Conservation (phyloP, 2,888 invertebrate species). For the Hydrotaea diabolus region DNA sequence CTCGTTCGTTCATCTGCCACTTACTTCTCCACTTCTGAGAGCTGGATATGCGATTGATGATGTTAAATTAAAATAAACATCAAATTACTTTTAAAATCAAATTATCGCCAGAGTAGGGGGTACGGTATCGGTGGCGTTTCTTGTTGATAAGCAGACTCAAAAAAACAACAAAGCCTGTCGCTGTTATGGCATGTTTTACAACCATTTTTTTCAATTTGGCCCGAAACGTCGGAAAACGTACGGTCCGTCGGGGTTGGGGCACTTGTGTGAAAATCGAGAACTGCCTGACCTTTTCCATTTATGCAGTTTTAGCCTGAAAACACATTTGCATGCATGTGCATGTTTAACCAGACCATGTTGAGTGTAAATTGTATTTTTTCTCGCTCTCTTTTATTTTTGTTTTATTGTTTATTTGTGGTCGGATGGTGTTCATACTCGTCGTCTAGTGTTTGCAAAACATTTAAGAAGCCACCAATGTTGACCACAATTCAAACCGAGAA, state of each 20-base stretch:
- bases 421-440: not conserved
- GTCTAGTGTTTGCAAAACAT: constrained; percentile 58
- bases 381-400: constrained; percentile 14
- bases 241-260: not conserved
- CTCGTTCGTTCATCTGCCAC: not conserved
- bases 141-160: not conserved
- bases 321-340: constrained; percentile 37
- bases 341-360: constrained; percentile 62
- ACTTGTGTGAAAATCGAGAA: constrained; percentile 11
- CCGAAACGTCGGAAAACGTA: not conserved
- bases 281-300: constrained; percentile 19
- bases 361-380: constrained; percentile 57
- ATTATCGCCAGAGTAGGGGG: not conserved
- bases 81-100: constrained; percentile 54
- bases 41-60: not conserved
- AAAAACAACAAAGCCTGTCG: not conserved
- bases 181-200: constrained; percentile 26
- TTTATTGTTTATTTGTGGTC: constrained; percentile 27
- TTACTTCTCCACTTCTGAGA: not conserved
- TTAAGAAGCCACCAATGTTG: constrained; percentile 68
- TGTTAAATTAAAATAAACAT: constrained; percentile 29
- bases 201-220: constrained; percentile 18
- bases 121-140: no score
- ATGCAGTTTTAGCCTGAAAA: constrained; percentile 34
- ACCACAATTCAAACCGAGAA: constrained; percentile 60